phyloP scores from a whole-genome alignment of 2,113 vertebrate species.

The Cephalopholis sonnerati region DNA sequence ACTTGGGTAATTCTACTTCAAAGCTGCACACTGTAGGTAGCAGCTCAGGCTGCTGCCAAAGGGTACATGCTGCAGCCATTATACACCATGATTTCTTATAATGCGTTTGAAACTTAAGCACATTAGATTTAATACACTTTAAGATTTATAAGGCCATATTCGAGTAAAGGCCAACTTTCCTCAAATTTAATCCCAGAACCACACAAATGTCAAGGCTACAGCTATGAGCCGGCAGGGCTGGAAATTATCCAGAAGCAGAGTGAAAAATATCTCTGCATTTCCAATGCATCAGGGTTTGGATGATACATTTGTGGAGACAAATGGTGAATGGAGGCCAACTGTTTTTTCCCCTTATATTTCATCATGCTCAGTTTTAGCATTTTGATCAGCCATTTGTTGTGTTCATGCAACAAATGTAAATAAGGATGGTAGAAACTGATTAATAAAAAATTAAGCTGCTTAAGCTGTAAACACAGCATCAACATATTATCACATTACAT shows the following conservation, averaged over 20 bases:
- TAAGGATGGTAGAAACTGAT: neutral
- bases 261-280: conserved; percentile 8
- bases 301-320: conserved; percentile 24
- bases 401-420: neutral
- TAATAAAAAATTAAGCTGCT: too few species aligned
- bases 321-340: conserved; percentile 14
- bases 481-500: neutral
- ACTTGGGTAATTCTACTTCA: conserved; percentile 17
- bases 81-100: conserved; percentile 28
- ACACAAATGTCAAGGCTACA: conserved; percentile 50
- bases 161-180: conserved; percentile 51
- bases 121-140: conserved; percentile 40
- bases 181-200: conserved; percentile 49
- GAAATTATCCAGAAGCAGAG: conserved; percentile 32
- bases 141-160: conserved; percentile 40
- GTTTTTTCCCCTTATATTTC: neutral
- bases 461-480: neutral
- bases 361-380: neutral
- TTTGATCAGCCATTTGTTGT: neutral
- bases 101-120: conserved; percentile 44
- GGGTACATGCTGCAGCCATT: conserved; percentile 4
- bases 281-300: conserved; percentile 5
- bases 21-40: conserved; percentile 12
- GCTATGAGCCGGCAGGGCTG: conserved; percentile 18
- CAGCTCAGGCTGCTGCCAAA: conserved; percentile 20